These are phyloP conservation scores for Mallotus villosus DNA, from an alignment of 2,797 vertebrate species.

Conservation along the genomic window DNA sequence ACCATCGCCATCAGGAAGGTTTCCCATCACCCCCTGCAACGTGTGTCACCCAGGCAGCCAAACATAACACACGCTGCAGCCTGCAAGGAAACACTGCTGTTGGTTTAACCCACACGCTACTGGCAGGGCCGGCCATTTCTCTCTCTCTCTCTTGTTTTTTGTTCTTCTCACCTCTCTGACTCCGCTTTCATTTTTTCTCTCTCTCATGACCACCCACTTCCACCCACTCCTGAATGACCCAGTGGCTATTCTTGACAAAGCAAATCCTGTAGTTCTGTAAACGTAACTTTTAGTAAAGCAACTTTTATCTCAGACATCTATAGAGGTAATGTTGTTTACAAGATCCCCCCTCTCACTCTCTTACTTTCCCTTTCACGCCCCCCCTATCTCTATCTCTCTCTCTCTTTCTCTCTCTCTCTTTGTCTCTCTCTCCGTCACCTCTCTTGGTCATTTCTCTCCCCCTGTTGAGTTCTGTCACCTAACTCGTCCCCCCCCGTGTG, in stretches of 20 bases:
- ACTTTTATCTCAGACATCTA: too few relatives aligned
- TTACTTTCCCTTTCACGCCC: background rate
- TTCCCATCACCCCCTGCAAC: conserved; percentile 58
- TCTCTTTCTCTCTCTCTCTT: background rate
- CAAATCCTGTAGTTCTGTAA: too few relatives aligned
- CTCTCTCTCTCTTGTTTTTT: conserved; percentile 13
- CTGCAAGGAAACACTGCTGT: conserved; percentile 36
- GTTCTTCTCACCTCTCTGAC: background rate
- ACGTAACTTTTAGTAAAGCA: too few relatives aligned
- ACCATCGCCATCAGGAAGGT: conserved; percentile 52
- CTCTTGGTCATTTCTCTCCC: background rate
- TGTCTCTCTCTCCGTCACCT: conserved; percentile 17
- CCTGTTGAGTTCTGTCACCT: background rate
- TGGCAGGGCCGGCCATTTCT: conserved; percentile 31
- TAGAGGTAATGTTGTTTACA: too few relatives aligned
- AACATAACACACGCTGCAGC: conserved; percentile 28
- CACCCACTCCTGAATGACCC: too few relatives aligned
- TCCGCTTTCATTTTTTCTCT: background rate
- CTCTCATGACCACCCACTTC: too few relatives aligned
- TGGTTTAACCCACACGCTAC: conserved; percentile 64
- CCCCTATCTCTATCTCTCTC: conserved; percentile 5
- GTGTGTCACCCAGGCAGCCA: conserved; percentile 55
- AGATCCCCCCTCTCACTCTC: conserved; percentile 4
- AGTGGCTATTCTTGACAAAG: too few relatives aligned
- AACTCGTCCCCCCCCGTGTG: background rate